These are phyloP conservation scores for Hylaeus anthracinus DNA, from an alignment of 1,140 invertebrate species.

Conservation along the genomic window DNA sequence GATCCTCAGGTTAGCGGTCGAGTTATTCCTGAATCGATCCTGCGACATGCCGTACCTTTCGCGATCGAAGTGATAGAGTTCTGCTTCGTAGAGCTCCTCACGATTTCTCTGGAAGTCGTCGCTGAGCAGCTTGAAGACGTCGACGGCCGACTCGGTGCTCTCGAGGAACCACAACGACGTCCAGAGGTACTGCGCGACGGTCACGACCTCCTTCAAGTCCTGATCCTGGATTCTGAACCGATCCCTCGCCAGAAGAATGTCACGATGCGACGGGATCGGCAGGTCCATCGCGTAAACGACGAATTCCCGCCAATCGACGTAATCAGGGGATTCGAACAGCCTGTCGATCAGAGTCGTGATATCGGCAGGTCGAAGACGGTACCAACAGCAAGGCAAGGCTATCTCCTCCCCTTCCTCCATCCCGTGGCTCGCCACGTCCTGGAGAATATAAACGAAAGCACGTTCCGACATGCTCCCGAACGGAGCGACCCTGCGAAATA, in stretches of 20 bases:
- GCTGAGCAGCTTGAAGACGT: neutral
- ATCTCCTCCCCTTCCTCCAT: slow-evolving; percentile 78
- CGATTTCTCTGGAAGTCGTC: neutral
- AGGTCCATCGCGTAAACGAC: slow-evolving; percentile 82
- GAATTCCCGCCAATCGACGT: slow-evolving; percentile 84
- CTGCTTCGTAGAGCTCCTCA: neutral
- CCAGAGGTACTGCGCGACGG: slow-evolving; percentile 71
- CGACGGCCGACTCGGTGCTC: neutral
- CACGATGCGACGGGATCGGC: slow-evolving; percentile 78
- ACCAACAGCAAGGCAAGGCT: slow-evolving; percentile 81
- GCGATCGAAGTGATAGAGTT: neutral
- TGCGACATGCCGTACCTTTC: neutral
- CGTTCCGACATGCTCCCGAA: slow-evolving; percentile 80
- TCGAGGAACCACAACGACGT: slow-evolving; percentile 81
- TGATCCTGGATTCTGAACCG: slow-evolving; percentile 78
- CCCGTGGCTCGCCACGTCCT: slow-evolving; percentile 80
- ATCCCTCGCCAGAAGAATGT: slow-evolving; percentile 79
- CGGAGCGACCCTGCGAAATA: slow-evolving; percentile 81
- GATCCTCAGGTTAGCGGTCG: too few species aligned
- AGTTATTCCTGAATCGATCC: too few species aligned
- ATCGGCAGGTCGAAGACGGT: slow-evolving; percentile 76
- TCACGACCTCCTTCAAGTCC: slow-evolving; percentile 75
- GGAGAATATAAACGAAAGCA: slow-evolving; percentile 81
- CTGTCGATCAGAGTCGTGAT: slow-evolving; percentile 77
- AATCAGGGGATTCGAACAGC: slow-evolving; percentile 79